Percentiles rank a stretch among this genome's conserved stretches.
Evolutionary conservation across 37 sponge, comb jelly and placozoan species (phyloP).

Genomic region (Agelas oroides): DNA sequence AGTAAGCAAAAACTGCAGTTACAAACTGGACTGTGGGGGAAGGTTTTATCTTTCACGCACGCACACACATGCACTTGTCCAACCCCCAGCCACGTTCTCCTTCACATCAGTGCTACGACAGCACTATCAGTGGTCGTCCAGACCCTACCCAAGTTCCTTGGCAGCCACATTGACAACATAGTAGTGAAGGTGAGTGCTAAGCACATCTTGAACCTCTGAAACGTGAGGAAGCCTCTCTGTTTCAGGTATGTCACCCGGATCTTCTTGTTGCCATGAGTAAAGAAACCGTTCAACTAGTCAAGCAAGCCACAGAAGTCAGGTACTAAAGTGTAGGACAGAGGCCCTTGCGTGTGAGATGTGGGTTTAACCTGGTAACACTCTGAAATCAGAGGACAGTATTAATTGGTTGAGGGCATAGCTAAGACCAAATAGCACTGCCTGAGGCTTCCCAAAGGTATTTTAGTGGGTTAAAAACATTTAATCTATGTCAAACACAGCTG

Average conservation of each 20-base stretch:
- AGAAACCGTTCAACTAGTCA: conserved; percentile 1
- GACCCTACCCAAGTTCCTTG: conserved; percentile 74
- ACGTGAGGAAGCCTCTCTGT: neutral
- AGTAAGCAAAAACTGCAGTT: too few relatives aligned
- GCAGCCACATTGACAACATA: conserved; percentile 48
- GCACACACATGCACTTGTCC: neutral
- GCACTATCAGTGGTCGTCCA: conserved; percentile 43
- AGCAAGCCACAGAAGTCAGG: conserved; percentile 22
- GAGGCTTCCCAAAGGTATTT: too few relatives aligned
- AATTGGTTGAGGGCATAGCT: too few relatives aligned
- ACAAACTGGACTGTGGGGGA: too few relatives aligned
- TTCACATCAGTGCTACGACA: conserved; percentile 48
- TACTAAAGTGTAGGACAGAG: neutral
- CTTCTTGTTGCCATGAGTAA: neutral
- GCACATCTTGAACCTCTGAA: neutral
- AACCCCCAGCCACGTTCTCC: neutral
- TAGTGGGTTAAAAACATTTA: too few relatives aligned
- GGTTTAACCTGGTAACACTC: too few relatives aligned
- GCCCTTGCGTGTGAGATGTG: too few relatives aligned
- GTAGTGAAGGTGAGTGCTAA: conserved; percentile 44
- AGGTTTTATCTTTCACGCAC: too few relatives aligned
- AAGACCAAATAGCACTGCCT: too few relatives aligned
- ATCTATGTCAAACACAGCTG: too few relatives aligned
- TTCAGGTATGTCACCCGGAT: neutral
- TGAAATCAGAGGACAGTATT: too few relatives aligned